These are phyloP conservation scores for Trochalopteron elliotii DNA, from an alignment of 2,113 vertebrate genomes.

Conservation along the genomic window DNA sequence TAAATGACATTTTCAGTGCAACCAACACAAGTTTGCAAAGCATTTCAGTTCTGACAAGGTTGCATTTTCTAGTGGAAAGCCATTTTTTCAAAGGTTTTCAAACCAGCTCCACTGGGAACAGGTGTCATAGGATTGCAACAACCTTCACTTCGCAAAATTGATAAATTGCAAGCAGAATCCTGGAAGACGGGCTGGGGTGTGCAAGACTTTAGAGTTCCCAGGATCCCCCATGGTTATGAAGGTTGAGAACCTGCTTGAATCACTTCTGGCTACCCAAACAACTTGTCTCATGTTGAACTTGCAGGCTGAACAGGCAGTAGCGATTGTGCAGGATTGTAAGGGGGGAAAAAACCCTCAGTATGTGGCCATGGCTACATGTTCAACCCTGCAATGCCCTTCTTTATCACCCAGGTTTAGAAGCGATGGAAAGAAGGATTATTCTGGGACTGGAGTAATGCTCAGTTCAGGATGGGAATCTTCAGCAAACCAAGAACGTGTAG, in stretches of 20 bases:
- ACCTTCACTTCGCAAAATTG: neutral
- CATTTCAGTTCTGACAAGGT: neutral
- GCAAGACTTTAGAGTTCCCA: neutral
- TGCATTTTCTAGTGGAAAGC: constrained; percentile 41
- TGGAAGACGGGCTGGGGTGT: neutral
- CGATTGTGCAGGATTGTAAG: neutral
- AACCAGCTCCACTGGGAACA: neutral
- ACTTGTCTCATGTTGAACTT: neutral
- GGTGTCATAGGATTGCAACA: neutral
- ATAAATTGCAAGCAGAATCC: neutral
- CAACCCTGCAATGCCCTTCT: neutral
- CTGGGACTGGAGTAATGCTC: neutral
- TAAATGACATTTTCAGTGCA: constrained; percentile 50
- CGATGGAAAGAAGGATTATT: neutral
- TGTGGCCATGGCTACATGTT: neutral
- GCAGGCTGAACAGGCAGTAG: constrained; percentile 3
- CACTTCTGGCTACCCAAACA: neutral
- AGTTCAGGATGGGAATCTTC: neutral
- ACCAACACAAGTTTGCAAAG: neutral
- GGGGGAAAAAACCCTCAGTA: neutral
- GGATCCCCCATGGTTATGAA: neutral
- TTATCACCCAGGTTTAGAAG: neutral
- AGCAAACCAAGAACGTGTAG: neutral
- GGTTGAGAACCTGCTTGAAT: neutral
- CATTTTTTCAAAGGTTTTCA: constrained; percentile 20